A percentile compares a stretch with the other conserved stretches of the same genome.
These are phyloP conservation scores for Drosophila obscura DNA, from an alignment of 1,140 invertebrate species.

Conservation along the genomic window DNA sequence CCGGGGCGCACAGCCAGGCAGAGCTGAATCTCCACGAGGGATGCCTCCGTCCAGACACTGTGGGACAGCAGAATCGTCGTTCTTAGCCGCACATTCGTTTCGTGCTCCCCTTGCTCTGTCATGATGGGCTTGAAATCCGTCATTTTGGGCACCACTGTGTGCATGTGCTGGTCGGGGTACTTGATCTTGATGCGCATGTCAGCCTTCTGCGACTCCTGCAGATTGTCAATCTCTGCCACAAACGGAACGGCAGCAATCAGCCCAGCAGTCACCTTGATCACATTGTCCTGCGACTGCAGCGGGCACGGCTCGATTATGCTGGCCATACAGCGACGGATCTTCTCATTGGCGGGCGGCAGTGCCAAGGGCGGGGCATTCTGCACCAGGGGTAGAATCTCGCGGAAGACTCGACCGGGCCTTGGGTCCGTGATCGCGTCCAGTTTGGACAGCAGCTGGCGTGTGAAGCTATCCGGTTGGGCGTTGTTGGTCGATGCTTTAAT, in stretches of 20 bases:
- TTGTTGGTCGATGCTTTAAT: not conserved
- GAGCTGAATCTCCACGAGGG: constrained; percentile 93
- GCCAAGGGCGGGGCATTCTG: constrained; percentile 86
- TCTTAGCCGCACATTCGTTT: constrained; percentile 89
- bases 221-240: constrained; percentile 93
- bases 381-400: constrained; percentile 92
- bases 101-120: constrained; percentile 78
- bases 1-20: constrained; percentile 89
- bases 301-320: constrained; percentile 93
- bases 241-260: constrained; percentile 93
- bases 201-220: constrained; percentile 88
- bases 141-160: constrained; percentile 91
- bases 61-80: constrained; percentile 91
- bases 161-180: constrained; percentile 95
- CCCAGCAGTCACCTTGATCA: constrained; percentile 96
- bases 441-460: constrained; percentile 90
- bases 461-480: constrained; percentile 89
- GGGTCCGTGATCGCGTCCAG: constrained; percentile 91
- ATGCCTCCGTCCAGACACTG: constrained; percentile 94
- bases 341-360: constrained; percentile 87
- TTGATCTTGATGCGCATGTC: constrained; percentile 92
- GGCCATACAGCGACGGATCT: constrained; percentile 91
- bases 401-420: constrained; percentile 93
- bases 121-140: constrained; percentile 87
- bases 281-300: constrained; percentile 89